Percentiles rank a stretch among this genome's conserved stretches.
These are phyloP conservation scores for Anthoptus insignis DNA, from an alignment of 2,888 invertebrate genomes.

Conservation along the genomic window DNA sequence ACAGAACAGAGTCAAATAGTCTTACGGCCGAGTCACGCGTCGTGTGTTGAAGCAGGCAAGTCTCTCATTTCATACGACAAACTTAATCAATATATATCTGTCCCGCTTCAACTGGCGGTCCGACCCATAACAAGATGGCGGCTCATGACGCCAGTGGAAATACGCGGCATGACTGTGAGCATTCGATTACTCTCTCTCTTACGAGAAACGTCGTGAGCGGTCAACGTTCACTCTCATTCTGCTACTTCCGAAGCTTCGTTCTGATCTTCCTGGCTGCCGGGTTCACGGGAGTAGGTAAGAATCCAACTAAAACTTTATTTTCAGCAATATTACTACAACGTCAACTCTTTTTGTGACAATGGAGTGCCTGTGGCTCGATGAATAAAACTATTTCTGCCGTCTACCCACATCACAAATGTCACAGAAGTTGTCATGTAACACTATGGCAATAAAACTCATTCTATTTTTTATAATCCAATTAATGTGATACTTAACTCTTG, in stretches of 20 bases:
- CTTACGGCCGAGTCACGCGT: background rate
- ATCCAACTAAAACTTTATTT: slow-evolving; percentile 8
- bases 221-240: slow-evolving; percentile 48
- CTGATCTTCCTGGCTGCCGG: slow-evolving; percentile 24
- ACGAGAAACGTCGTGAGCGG: slow-evolving; percentile 58
- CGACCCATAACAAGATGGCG: slow-evolving; percentile 74
- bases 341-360: too few species aligned
- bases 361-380: too few species aligned
- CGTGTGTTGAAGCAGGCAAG: background rate
- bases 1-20: slow-evolving; percentile 11
- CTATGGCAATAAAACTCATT: background rate
- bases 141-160: slow-evolving; percentile 51
- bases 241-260: slow-evolving; percentile 38
- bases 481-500: too few species aligned
- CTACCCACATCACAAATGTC: slow-evolving; percentile 25
- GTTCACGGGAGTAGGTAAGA: slow-evolving; percentile 44
- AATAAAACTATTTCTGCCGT: slow-evolving; percentile 10
- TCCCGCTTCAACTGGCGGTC: slow-evolving; percentile 67
- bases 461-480: background rate
- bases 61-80: slow-evolving; percentile 5
- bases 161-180: slow-evolving; percentile 51
- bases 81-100: slow-evolving; percentile 41
- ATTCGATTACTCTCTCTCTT: slow-evolving; percentile 60
- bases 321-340: slow-evolving; percentile 6
- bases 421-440: too few species aligned